Evolutionary conservation across 2,797 vertebrate species (phyloP).

Genomic region (Euthynnus affinis): DNA sequence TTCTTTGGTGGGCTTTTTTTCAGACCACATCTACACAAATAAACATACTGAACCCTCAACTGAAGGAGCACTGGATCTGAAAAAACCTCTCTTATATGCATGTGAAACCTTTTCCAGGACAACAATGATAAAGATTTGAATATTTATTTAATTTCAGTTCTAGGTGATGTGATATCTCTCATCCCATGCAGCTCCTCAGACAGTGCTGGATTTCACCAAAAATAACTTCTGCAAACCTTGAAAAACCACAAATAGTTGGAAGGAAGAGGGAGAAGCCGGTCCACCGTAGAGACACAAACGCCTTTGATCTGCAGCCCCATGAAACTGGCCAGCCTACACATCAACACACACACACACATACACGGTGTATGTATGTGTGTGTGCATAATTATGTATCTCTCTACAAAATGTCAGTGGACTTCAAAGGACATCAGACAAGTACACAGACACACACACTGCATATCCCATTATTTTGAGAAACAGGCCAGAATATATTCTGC

Average conservation of each 20-base stretch:
- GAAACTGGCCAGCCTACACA: constrained; percentile 50
- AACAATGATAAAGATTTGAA: too few relatives aligned
- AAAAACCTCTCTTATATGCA: too few relatives aligned
- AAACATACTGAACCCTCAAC: too few relatives aligned
- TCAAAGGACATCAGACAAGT: constrained; percentile 71
- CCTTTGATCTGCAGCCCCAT: constrained; percentile 69
- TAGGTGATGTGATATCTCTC: not conserved
- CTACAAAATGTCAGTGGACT: constrained; percentile 69
- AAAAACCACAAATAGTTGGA: constrained; percentile 37
- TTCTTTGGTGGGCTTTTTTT: too few relatives aligned
- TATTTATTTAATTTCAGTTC: not conserved
- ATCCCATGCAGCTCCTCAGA: not conserved
- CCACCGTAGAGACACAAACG: constrained; percentile 47
- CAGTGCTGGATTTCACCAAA: constrained; percentile 9
- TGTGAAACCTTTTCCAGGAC: not conserved
- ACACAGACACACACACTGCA: constrained; percentile 50
- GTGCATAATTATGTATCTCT: constrained; percentile 61
- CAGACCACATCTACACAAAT: too few relatives aligned
- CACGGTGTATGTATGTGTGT: not conserved
- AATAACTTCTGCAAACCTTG: constrained; percentile 28
- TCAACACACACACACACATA: constrained; percentile 12
- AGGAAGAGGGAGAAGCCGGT: constrained; percentile 38
- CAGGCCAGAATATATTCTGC: constrained; percentile 48
- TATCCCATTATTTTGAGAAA: constrained; percentile 68
- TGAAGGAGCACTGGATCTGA: too few relatives aligned